Evolutionary conservation across 2,797 vertebrate species (phyloP), one percentile per base, ranked within the genome.

Genomic region (Potorous gilbertii): DNA sequence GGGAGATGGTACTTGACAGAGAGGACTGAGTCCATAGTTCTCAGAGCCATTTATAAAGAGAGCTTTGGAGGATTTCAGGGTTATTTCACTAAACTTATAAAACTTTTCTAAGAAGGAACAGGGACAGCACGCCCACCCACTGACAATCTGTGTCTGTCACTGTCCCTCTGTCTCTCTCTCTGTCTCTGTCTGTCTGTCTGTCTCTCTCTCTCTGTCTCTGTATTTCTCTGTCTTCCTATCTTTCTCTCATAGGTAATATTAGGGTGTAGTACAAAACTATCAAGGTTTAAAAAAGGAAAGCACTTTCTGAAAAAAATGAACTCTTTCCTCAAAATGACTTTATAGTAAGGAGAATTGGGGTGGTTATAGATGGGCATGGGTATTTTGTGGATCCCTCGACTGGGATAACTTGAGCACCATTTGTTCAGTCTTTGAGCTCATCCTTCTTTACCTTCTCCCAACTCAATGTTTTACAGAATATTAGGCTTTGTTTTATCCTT

Each of bases 361-460:
- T 74, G 34, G 62, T 74, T 40, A 74, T 74, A 6, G 8, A 46
- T 81, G 18, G 56, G 56, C 59, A 54, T 95, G 90, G 54, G 90
- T 9, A 94, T 93, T 96, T 97, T 34, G 62, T 74, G 89, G 50
- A 91, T 91, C 96, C 27, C 59, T 93, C 92, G 92, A 94, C 24
- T 40, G 16, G 90, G 90, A 96, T 96, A 56, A 90, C 93, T 46
- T 57, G 55, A 29, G 4, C 94, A 93, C 89, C 94, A 96, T 74
- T 54, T 74, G 66, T 34, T 57, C 27, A 55, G 2, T 94, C 94
- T 97, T 97, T 96, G 93, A 56, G 95, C 96, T 92, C 93, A 92
- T 66, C 93, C 92, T 97, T 97, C 95, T 93, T 91, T 94, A 95
- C 94, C 92, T 90, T 91, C 62, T 98, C 93, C 97, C 95, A 96